Evolutionary conservation across 2,888 invertebrate species (phyloP).

Genomic region (Oithona nana): DNA sequence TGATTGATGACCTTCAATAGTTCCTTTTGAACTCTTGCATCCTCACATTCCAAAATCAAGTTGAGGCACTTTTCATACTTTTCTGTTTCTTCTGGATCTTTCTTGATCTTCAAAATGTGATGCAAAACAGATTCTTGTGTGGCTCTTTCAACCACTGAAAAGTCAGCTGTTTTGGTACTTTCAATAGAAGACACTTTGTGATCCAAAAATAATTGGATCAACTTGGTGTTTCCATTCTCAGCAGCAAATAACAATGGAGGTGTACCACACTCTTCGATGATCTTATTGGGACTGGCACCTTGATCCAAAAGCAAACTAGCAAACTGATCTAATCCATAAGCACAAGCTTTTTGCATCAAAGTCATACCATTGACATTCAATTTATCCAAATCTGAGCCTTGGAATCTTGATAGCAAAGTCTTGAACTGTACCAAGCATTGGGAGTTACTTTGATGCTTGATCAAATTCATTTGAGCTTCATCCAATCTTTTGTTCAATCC

Average conservation of each 20-base stretch:
- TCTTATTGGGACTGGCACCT: constrained; percentile 40
- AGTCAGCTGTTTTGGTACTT: constrained; percentile 35
- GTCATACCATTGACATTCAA: constrained; percentile 14
- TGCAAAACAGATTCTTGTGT: not conserved
- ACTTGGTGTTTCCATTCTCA: constrained; percentile 25
- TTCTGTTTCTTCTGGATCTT: too few relatives aligned
- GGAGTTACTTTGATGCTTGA: not conserved
- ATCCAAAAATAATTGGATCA: constrained; percentile 41
- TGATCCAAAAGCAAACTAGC: constrained; percentile 38
- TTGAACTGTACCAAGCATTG: constrained; percentile 2
- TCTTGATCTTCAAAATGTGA: not conserved
- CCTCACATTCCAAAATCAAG: not conserved
- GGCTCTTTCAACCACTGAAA: not conserved
- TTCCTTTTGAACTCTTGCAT: not conserved
- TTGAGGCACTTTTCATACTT: not conserved
- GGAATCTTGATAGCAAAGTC: not conserved
- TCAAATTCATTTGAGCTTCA: not conserved
- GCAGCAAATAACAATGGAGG: constrained; percentile 20
- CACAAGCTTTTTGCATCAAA: constrained; percentile 20
- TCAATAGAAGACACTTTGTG: constrained; percentile 35
- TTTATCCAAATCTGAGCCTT: not conserved
- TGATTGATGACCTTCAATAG: constrained; percentile 36
- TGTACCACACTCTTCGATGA: constrained; percentile 16
- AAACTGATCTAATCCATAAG: constrained; percentile 29
- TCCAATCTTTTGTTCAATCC: not conserved